Conservation (phyloP, 1,140 invertebrate species). For the Drosophila sproati region DNA sequence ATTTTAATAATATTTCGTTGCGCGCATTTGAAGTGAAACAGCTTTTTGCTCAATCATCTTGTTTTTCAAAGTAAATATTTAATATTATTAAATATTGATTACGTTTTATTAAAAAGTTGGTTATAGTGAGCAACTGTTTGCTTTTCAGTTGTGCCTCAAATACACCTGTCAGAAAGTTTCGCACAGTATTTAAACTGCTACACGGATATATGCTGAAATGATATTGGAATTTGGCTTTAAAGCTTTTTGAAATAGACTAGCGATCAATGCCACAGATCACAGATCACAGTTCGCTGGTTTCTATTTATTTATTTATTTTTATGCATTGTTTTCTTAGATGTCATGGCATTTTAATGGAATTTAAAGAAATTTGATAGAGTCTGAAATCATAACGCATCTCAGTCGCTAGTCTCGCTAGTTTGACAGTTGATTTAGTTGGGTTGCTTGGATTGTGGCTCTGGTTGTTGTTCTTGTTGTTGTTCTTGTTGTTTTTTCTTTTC, state of each 20-base stretch:
- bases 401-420: neutral
- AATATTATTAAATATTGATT: no score
- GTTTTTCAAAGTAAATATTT: no score
- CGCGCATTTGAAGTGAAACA: no score
- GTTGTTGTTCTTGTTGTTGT: conserved; percentile 11
- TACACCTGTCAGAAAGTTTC: no score
- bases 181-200: no score
- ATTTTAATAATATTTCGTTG: no score
- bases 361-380: conserved; percentile 77
- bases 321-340: conserved; percentile 66
- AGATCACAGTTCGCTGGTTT: neutral
- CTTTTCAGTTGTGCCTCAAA: no score
- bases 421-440: conserved; percentile 52
- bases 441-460: neutral
- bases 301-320: conserved; percentile 64
- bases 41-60: no score
- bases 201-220: no score
- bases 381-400: conserved; percentile 68
- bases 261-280: neutral
- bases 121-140: no score
- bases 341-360: conserved; percentile 78
- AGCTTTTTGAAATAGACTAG: conserved; percentile 22
- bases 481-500: no score
- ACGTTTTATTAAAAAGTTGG: no score
- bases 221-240: conserved; percentile 16